Base-by-base conservation (phyloP, 1,140 invertebrate genomes). In the Vollenhovia emeryi region DNA sequence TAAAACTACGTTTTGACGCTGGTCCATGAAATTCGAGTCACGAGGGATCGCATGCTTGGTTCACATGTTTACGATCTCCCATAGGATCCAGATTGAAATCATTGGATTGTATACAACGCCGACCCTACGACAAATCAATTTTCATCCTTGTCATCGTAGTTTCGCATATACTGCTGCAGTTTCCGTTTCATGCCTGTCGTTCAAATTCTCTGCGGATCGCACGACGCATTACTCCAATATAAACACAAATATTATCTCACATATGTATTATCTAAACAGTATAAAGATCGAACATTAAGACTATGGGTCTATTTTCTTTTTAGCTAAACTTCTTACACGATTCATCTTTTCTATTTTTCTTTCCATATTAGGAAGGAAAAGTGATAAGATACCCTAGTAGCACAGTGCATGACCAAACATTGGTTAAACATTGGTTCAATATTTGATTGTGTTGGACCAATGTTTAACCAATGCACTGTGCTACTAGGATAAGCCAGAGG, bases 71-170 rank as follows among this genome's bases (percentile, higher is more conserved):
- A 57, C 30, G n/a, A 71, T 52, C 0, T 33, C 50, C 13, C 73
- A 43, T 3, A 18, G 9, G 73, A 75, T 24, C 8, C 11, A 43
- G 3, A 43, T 9, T 43, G 43, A 43, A 43, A 43, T 43, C 33
- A 18, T 27, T 27, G 21, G 36, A 24, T 57, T 43, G 33, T 24
- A 60, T 30, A 43, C 52, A 27, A 27, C 9, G 15, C 8, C 8
- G 8, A 43, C 33, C 15, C 33, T 75, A 59, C 21, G 33, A 57
- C 21, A 43, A 75, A 43, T 43, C 73, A 59, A 75, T 60, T 75
- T 75, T 40, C 33, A 59, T 40, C 18, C 50, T 60, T 27, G 60
- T 84, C 59, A 78, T 33, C 24, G 5, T 43, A 24, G 24, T 78
- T 21, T 55, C 2, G 30, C 21, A 40, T 13, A 52, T 21, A 73